phyloP scores from a whole-genome alignment of 2,888 invertebrate genomes.

The Auanema sp. region DNA sequence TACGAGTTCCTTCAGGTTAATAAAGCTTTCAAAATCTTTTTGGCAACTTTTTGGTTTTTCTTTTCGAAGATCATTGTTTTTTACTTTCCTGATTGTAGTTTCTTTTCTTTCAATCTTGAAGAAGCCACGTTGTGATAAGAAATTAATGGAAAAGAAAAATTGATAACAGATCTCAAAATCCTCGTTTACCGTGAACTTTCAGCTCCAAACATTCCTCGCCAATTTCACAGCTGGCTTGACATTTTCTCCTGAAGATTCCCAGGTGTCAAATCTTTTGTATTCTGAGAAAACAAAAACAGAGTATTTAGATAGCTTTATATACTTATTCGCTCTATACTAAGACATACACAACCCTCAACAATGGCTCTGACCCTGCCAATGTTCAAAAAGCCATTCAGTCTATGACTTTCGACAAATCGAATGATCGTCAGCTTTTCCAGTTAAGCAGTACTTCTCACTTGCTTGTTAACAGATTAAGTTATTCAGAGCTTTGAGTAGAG shows the following conservation, averaged over 20 bases:
- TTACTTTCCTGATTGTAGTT: too few relatives aligned
- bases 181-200: too few relatives aligned
- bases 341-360: slow-evolving; percentile 11
- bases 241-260: slow-evolving; percentile 32
- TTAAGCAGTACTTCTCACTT: too few relatives aligned
- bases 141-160: too few relatives aligned
- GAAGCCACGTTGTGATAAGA: too few relatives aligned
- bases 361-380: slow-evolving; percentile 20
- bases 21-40: too few relatives aligned
- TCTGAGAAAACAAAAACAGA: neutral
- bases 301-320: too few relatives aligned
- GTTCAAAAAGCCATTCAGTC: slow-evolving; percentile 28
- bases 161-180: too few relatives aligned
- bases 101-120: too few relatives aligned
- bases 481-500: slow-evolving; percentile 32
- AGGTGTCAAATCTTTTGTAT: slow-evolving; percentile 15
- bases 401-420: slow-evolving; percentile 31
- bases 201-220: slow-evolving; percentile 16
- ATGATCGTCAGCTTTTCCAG: slow-evolving; percentile 29
- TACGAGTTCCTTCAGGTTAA: slow-evolving; percentile 12
- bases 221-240: slow-evolving; percentile 27
- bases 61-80: too few relatives aligned
- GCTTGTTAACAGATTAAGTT: neutral
- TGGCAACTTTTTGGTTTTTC: too few relatives aligned
- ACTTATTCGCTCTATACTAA: too few relatives aligned